Conservation (phyloP, 2,797 vertebrate species). For the Premnoplex brunnescens region DNA sequence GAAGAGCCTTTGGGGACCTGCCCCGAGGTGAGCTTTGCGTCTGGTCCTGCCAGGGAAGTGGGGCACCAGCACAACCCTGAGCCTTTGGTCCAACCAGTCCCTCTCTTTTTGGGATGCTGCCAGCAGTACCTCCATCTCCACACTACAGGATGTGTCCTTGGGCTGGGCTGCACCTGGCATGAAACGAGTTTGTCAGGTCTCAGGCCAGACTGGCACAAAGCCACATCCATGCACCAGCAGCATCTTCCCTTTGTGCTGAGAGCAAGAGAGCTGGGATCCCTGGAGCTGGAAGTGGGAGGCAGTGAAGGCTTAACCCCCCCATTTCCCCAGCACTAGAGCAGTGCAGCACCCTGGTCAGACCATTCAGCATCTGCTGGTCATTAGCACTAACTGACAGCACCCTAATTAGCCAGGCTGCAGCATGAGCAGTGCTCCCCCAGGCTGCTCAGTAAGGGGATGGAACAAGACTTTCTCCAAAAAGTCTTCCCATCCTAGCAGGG, state of each 20-base stretch:
- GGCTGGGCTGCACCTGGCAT: background rate
- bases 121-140: background rate
- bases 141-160: background rate
- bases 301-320: rapidly evolving
- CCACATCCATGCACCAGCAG: background rate
- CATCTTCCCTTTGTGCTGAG: background rate
- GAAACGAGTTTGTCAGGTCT: background rate
- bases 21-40: background rate
- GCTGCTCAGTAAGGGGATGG: background rate
- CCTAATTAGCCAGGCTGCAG: slow-evolving; percentile 1
- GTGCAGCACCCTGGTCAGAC: background rate
- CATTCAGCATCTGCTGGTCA: background rate
- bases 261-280: background rate
- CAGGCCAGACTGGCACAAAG: background rate
- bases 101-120: background rate
- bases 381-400: background rate
- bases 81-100: rapidly evolving
- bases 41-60: background rate
- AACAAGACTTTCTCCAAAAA: background rate
- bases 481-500: background rate
- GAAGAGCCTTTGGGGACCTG: background rate
- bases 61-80: rapidly evolving
- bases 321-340: background rate
- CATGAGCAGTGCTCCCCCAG: rapidly evolving
- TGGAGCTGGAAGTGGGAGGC: background rate